phyloP scores from a whole-genome alignment of 2,888 invertebrate species.

The Thysanoteuthis rhombus region DNA sequence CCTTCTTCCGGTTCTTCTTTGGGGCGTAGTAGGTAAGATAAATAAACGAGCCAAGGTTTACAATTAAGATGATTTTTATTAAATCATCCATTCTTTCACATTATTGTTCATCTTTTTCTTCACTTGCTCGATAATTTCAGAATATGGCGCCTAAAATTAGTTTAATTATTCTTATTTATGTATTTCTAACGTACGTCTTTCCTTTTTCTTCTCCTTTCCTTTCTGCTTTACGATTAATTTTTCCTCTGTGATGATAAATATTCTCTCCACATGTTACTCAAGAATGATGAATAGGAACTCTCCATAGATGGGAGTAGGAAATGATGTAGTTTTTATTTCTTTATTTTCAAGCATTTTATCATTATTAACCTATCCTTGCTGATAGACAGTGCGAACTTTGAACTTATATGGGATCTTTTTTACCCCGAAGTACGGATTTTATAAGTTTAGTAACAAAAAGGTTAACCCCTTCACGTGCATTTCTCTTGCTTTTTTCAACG shows the following conservation, averaged over 20 bases:
- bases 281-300: not conserved
- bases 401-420: not conserved
- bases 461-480: not conserved
- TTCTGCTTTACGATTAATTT: not conserved
- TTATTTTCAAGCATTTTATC: not conserved
- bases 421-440: not conserved
- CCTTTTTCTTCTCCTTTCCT: not conserved
- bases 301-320: not conserved
- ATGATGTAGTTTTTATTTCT: not conserved
- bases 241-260: not conserved
- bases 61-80: not conserved
- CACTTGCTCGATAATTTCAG: not conserved
- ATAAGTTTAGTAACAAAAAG: not conserved
- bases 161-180: not conserved
- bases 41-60: not conserved
- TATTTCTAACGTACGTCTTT: not conserved
- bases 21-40: too few species aligned
- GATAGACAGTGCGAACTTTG: not conserved
- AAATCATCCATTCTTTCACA: not conserved
- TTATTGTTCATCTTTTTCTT: not conserved
- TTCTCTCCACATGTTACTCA: not conserved
- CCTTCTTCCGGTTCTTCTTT: too few species aligned
- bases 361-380: not conserved
- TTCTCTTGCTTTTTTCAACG: not conserved
- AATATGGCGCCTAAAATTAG: not conserved